These are phyloP conservation scores for Nibea coibor DNA, from an alignment of 2,113 vertebrate species.

Conservation along the genomic window DNA sequence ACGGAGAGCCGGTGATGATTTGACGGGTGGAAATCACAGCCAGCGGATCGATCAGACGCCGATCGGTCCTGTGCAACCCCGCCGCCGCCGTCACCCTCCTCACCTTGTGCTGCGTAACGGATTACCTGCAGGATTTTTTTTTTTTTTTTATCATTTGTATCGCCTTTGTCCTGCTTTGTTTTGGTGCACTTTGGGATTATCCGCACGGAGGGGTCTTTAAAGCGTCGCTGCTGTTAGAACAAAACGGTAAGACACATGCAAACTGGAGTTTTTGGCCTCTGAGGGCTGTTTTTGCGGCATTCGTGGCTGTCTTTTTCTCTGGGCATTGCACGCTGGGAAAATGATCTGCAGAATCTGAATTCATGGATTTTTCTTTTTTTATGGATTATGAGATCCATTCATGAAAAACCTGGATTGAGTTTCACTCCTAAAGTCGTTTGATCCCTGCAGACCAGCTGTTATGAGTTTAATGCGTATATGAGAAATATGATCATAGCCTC, in stretches of 20 bases:
- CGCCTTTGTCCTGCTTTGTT: no score
- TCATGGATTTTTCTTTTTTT: not conserved
- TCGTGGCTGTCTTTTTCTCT: not conserved
- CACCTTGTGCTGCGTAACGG: not conserved
- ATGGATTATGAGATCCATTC: no score
- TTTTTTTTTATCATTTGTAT: no score
- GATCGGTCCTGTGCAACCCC: not conserved
- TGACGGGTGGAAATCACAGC: not conserved
- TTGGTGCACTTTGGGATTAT: constrained; percentile 12
- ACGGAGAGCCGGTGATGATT: not conserved
- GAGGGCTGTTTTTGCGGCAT: not conserved
- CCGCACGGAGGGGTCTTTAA: constrained; percentile 12
- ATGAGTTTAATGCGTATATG: no score
- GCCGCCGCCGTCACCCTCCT: no score
- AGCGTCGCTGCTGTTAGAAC: constrained; percentile 6
- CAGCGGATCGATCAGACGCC: not conserved
- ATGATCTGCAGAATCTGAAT: no score
- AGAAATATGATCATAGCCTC: not conserved
- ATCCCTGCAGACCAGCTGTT: not conserved
- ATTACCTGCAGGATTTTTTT: constrained; percentile 10
- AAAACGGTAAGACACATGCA: constrained; percentile 66
- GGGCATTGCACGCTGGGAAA: not conserved
- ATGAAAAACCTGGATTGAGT: not conserved
- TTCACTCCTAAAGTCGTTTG: not conserved
- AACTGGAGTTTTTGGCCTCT: no score